Evolutionary conservation across 1,140 invertebrate species (phyloP).

Genomic region (Caerostris extrusa): DNA sequence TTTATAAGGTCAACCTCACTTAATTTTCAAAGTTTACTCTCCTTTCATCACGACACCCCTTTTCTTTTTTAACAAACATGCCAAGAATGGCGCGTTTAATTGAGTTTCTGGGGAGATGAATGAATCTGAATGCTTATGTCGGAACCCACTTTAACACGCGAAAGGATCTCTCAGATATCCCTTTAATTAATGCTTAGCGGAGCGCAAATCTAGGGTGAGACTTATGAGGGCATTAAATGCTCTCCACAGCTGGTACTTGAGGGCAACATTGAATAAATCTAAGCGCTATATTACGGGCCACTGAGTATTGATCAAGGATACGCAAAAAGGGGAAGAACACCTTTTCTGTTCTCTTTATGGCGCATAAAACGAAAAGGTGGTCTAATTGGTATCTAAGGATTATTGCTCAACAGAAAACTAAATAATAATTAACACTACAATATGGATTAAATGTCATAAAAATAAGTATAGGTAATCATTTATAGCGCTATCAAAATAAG

Average conservation of each 20-base stretch:
- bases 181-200: constrained; percentile 30
- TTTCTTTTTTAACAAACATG: not conserved
- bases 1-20: too few species aligned
- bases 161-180: not conserved
- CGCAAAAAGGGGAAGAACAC: not conserved
- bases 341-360: not conserved
- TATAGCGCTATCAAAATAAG: too few species aligned
- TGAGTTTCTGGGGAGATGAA: not conserved
- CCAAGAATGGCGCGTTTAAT: not conserved
- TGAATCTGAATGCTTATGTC: not conserved
- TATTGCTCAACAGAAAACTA: too few species aligned
- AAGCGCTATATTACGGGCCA: not conserved
- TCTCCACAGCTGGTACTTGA: not conserved
- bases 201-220: constrained; percentile 3
- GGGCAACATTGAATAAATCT: constrained; percentile 7
- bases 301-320: not conserved
- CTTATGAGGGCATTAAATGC: constrained; percentile 28
- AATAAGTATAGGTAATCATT: too few species aligned
- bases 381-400: not conserved
- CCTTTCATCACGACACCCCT: too few species aligned
- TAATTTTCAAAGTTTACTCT: too few species aligned
- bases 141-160: not conserved
- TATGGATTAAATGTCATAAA: too few species aligned
- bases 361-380: not conserved
- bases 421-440: too few species aligned